phyloP scores from a whole-genome alignment of 2,113 vertebrate genomes.

The Prionailurus viverrinus region DNA sequence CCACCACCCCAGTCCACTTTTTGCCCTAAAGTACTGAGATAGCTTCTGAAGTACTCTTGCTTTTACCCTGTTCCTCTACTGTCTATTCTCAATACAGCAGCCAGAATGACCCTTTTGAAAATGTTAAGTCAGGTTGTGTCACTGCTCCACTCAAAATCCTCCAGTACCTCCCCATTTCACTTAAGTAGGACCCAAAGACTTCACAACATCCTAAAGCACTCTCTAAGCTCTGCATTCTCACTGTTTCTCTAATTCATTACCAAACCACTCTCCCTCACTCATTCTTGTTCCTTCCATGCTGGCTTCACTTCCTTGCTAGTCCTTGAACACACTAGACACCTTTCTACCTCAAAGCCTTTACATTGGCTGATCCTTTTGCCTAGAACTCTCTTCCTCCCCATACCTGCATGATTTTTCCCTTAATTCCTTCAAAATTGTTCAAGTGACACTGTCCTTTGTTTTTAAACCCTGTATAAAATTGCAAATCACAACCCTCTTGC shows the following conservation, averaged over 20 bases:
- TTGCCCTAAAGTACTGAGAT: neutral
- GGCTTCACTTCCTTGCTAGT: neutral
- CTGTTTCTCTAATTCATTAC: neutral
- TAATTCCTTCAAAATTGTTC: constrained; percentile 15
- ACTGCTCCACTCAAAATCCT: neutral
- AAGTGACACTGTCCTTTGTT: neutral
- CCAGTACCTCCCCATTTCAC: neutral
- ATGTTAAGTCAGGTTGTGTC: neutral
- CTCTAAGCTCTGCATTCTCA: neutral
- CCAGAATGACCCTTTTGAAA: neutral
- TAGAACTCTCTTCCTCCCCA: neutral
- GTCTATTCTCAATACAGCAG: neutral
- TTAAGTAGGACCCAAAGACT: constrained; percentile 7
- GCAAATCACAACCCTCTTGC: constrained; percentile 3
- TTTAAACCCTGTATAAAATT: constrained; percentile 58
- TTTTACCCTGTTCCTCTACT: neutral
- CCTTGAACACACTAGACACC: neutral
- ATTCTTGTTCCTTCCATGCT: neutral
- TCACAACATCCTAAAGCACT: neutral
- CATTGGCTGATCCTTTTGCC: neutral
- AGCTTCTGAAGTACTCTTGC: neutral
- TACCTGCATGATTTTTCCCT: neutral
- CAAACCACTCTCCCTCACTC: neutral
- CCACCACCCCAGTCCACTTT: neutral
- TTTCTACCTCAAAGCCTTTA: neutral